Evolutionary conservation across 2,113 vertebrate species (phyloP).

Genomic region (Cochlearius cochlearius): DNA sequence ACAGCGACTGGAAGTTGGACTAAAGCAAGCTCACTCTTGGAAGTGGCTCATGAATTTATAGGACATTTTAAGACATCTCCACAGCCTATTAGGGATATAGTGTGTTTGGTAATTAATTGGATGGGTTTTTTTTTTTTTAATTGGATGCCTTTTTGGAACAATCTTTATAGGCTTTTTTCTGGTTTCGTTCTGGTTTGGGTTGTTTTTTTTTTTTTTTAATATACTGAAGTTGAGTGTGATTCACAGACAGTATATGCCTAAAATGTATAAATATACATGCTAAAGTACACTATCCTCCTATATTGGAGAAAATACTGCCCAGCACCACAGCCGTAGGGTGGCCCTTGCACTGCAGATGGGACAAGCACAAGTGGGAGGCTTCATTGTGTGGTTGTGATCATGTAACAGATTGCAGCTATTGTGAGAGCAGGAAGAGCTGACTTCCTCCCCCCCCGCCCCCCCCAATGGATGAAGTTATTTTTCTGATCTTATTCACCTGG

Average conservation of each 20-base stretch:
- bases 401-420: neutral
- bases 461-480: neutral
- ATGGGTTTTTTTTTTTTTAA: neutral
- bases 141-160: neutral
- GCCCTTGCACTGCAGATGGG: neutral
- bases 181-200: too few species aligned
- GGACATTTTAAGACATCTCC: neutral
- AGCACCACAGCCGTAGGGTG: neutral
- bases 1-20: neutral
- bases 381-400: neutral
- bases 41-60: neutral
- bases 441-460: too few species aligned
- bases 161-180: neutral
- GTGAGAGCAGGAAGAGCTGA: neutral
- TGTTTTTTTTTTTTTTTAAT: too few species aligned
- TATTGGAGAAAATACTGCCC: neutral
- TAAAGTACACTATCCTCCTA: neutral
- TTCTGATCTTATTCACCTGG: neutral
- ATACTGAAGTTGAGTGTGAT: neutral
- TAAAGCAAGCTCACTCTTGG: neutral
- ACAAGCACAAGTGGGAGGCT: neutral
- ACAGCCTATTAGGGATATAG: neutral
- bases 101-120: neutral
- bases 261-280: neutral
- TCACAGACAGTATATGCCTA: neutral